Evolutionary conservation across 2,797 vertebrate species (phyloP).

Genomic region (Helarctos malayanus): DNA sequence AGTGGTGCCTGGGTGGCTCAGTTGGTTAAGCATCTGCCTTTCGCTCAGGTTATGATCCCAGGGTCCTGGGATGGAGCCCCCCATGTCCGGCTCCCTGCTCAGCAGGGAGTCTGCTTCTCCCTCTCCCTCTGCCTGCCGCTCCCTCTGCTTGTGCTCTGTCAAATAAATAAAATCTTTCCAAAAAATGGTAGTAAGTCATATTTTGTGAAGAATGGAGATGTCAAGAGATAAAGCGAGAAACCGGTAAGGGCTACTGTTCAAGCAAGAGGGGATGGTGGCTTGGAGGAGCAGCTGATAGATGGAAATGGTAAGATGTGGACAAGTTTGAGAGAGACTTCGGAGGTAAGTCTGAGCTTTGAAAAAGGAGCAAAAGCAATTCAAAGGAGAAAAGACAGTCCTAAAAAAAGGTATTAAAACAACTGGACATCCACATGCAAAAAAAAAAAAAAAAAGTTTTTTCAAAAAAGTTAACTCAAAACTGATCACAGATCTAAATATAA

Average conservation of each 20-base stretch:
- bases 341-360: not conserved
- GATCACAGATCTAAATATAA: not conserved
- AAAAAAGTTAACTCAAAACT: conserved; percentile 29
- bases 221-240: not conserved
- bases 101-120: not conserved
- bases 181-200: not conserved
- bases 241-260: not conserved
- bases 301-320: not conserved
- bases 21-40: not conserved
- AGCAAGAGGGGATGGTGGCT: not conserved
- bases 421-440: not conserved
- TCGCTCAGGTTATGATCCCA: not conserved
- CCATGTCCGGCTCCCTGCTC: too few species aligned
- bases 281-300: not conserved
- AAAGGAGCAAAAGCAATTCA: not conserved
- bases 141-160: not conserved
- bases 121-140: not conserved
- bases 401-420: not conserved
- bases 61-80: not conserved
- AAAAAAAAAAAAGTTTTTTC: not conserved
- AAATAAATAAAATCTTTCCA: too few species aligned
- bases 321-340: not conserved
- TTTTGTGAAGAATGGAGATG: not conserved
- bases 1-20: not conserved
- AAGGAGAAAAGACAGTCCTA: not conserved